A percentile compares a stretch with the other conserved stretches of the same genome.
Conservation (phyloP, 2,888 invertebrate genomes). For the Meandrusa payeni region DNA sequence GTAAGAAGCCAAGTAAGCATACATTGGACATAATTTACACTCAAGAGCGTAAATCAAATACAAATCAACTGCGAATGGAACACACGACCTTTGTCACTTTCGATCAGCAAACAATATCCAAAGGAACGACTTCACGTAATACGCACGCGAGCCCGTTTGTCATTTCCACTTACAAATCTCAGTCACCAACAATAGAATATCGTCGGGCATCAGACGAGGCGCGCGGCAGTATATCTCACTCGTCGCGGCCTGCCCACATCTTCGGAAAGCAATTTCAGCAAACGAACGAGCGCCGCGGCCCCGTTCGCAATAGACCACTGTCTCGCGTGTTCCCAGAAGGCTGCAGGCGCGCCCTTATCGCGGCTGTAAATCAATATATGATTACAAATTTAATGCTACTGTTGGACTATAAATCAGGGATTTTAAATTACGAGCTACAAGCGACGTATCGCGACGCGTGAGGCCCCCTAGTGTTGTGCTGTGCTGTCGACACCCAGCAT, state of each 20-base stretch:
- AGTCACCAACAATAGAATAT: constrained; percentile 23
- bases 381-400: constrained; percentile 81
- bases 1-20: too few species aligned
- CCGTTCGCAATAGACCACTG: constrained; percentile 49
- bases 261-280: constrained; percentile 58
- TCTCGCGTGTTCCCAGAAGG: constrained; percentile 58
- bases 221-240: constrained; percentile 25
- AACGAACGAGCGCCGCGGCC: constrained; percentile 41
- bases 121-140: constrained; percentile 2
- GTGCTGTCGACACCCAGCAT: constrained; percentile 73
- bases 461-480: constrained; percentile 77
- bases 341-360: constrained; percentile 72
- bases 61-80: too few species aligned
- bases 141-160: constrained; percentile 8
- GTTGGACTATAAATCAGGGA: constrained; percentile 77
- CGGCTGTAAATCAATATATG: constrained; percentile 79
- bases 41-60: too few species aligned
- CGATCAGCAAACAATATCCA: background rate
- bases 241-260: constrained; percentile 40
- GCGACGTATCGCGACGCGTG: constrained; percentile 72
- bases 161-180: constrained; percentile 17
- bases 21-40: too few species aligned
- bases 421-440: constrained; percentile 78
- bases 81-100: too few species aligned
- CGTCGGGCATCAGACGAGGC: constrained; percentile 7